A percentile compares a stretch with the other conserved stretches of the same genome.
These are phyloP conservation scores for Carollia perspicillata DNA, from an alignment of 2,113 vertebrate species.

Conservation along the genomic window DNA sequence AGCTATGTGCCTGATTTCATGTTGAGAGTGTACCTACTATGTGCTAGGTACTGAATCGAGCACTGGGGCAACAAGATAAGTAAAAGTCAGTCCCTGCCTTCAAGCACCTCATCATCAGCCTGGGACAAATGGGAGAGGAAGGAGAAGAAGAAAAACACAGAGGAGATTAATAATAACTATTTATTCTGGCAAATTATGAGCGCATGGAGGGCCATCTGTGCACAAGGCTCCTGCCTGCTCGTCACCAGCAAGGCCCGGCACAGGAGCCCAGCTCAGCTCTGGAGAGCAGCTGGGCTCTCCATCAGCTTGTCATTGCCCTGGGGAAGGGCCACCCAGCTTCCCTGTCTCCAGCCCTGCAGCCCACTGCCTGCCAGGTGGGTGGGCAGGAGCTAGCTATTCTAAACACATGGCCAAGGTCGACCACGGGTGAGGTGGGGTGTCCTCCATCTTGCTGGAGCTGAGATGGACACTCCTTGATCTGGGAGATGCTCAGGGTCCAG, in stretches of 20 bases:
- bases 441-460: background rate
- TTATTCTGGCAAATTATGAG: constrained; percentile 69
- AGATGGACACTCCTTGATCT: background rate
- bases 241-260: background rate
- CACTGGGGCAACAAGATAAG: background rate
- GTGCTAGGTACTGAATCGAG: background rate
- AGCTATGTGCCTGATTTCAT: background rate
- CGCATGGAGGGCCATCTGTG: constrained; percentile 58
- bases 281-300: constrained; percentile 36
- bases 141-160: constrained; percentile 11
- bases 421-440: accelerated
- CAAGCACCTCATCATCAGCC: background rate
- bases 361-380: background rate
- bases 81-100: background rate
- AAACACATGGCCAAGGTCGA: background rate
- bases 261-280: background rate
- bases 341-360: background rate
- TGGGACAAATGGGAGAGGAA: background rate
- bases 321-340: background rate
- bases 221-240: background rate
- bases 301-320: background rate
- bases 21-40: background rate
- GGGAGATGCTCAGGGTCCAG: background rate
- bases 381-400: background rate
- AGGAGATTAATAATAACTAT: constrained; percentile 67